Percentiles rank a stretch among this genome's conserved stretches.
Conservation (phyloP, 2,888 invertebrate genomes). For the Cephus nigrinus region DNA sequence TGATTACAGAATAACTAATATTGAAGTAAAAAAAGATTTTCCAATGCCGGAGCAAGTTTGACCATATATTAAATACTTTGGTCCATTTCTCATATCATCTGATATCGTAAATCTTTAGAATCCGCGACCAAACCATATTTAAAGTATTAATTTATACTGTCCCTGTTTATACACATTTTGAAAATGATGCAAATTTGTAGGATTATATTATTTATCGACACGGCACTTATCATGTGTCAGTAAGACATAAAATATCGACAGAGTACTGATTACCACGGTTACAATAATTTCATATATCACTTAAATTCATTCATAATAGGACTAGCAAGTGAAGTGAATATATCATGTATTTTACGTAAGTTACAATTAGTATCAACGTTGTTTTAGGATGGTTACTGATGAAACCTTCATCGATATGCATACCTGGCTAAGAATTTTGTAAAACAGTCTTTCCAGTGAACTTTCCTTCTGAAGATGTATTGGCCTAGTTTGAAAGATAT, state of each 20-base stretch:
- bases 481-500: background rate
- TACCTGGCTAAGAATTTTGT: background rate
- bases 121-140: background rate
- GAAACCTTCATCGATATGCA: background rate
- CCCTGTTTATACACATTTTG: background rate
- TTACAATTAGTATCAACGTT: background rate
- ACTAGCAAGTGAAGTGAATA: background rate
- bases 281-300: background rate
- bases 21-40: slow-evolving; percentile 24
- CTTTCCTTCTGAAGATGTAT: background rate
- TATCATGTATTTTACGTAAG: background rate
- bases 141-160: background rate
- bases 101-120: background rate
- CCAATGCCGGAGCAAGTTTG: background rate
- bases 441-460: background rate
- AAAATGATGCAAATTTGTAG: background rate
- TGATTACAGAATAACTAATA: slow-evolving; percentile 22
- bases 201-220: background rate
- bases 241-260: background rate
- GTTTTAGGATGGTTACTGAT: background rate
- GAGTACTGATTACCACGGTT: background rate
- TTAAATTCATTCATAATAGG: background rate
- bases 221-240: background rate
- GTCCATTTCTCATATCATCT: background rate
- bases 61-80: background rate